Base-by-base conservation (phyloP, 2,888 invertebrate species). In the Chrysolina haemoptera region DNA sequence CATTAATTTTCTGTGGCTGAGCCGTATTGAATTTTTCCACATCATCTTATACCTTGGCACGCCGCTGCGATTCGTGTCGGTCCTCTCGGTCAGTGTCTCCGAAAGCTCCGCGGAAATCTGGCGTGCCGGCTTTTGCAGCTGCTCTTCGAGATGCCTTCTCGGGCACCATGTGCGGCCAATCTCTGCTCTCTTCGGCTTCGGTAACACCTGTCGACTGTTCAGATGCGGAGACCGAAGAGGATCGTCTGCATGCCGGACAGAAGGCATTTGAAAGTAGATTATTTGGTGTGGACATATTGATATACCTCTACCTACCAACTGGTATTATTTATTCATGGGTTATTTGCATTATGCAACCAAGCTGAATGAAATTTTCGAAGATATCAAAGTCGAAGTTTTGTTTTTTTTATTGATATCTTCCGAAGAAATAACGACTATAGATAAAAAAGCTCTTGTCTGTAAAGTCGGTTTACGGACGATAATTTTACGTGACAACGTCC, bases 141-240 rank as follows among this genome's bases (percentile, higher is more conserved):
- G 27, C 46, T 48, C 50, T 65, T 55, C 43, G 40, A 53, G 71
- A 69, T 68, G 73, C 72, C 73, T 77, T 65, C 35, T 62, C 70
- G 62, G 71, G 76, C 78, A 76, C 81, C 81, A 82, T 81, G 81
- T 82, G 82, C 79, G 76, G 75, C 84, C 84, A 84, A 84, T 84
- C 84, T 82, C 82, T 83, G 82, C 82, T 77, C 78, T 78, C 68
- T 73, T 76, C 71, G 64, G 14, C 68, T 73, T 76, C 71, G 64
- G 14, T 62, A 74, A 76, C 84, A 83, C 83, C 84, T 84, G 84
- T 84, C 82, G 79, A 63, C 1, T 14, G 6, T 35, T 55, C 67
- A 67, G 18, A 16, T 35, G 67, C 53, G 67, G 35, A 35, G 53
- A 35, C 8, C 16, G 40, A 35, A 12, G 20, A 27, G 1, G 59